phyloP scores from a whole-genome alignment of 2,888 invertebrate genomes.

The Ophion costatus region DNA sequence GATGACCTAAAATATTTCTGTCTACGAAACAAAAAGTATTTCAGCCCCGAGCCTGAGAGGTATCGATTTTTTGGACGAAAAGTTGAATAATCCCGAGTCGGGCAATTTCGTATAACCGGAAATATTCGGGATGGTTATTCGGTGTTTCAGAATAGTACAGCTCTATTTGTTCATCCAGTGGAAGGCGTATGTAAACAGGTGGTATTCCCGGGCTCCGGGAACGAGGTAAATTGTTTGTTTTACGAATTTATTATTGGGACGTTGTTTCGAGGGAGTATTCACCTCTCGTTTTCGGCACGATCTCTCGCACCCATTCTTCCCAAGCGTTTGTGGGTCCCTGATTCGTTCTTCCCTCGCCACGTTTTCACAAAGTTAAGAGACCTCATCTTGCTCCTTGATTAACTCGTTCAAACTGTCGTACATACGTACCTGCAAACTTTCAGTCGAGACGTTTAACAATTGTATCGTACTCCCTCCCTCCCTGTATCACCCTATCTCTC shows the following conservation, averaged over 20 bases:
- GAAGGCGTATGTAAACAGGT: background rate
- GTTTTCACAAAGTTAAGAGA: slow-evolving; percentile 39
- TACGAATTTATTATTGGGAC: slow-evolving; percentile 78
- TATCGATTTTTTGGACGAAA: too few species aligned
- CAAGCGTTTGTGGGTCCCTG: slow-evolving; percentile 38
- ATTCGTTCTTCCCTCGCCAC: slow-evolving; percentile 23
- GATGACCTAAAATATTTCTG: too few species aligned
- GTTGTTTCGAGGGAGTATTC: slow-evolving; percentile 70
- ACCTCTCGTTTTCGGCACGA: slow-evolving; percentile 42
- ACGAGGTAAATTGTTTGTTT: slow-evolving; percentile 76
- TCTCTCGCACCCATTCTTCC: slow-evolving; percentile 56
- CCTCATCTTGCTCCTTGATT: slow-evolving; percentile 44
- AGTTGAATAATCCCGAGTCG: too few species aligned
- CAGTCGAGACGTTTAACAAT: slow-evolving; percentile 18
- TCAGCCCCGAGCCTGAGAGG: too few species aligned
- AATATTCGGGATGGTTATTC: too few species aligned
- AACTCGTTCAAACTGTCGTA: slow-evolving; percentile 48
- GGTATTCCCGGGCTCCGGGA: slow-evolving; percentile 21
- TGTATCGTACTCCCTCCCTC: slow-evolving; percentile 5
- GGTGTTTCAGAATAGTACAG: too few species aligned
- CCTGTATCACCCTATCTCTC: background rate
- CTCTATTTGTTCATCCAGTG: too few species aligned
- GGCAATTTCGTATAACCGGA: too few species aligned
- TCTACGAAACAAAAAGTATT: too few species aligned
- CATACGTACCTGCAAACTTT: slow-evolving; percentile 36